These are phyloP conservation scores for Trichacis sp. DNA, from an alignment of 2,888 invertebrate species.

Conservation along the genomic window DNA sequence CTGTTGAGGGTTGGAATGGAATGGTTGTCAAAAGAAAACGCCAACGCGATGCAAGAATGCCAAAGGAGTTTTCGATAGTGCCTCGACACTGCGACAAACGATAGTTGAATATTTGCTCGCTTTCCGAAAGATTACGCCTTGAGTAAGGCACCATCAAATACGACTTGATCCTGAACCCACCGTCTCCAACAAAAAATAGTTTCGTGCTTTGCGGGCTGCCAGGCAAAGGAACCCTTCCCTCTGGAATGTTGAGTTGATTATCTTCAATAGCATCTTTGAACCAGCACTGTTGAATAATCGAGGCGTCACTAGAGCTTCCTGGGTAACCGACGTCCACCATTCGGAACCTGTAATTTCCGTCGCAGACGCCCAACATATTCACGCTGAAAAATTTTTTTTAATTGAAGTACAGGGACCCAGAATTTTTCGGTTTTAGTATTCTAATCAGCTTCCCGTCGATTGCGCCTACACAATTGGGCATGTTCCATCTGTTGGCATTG, in stretches of 20 bases:
- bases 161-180: conserved; percentile 34
- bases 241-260: conserved; percentile 27
- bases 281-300: conserved; percentile 21
- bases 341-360: conserved; percentile 32
- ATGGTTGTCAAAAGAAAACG: too few species aligned
- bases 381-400: conserved; percentile 44
- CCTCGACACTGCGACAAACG: conserved; percentile 36
- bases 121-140: conserved; percentile 26
- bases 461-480: conserved; percentile 40
- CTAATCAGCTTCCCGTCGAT: conserved; percentile 32
- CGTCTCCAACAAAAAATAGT: conserved; percentile 37
- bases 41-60: conserved; percentile 39
- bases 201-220: conserved; percentile 14
- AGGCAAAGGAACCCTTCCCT: conserved; percentile 16
- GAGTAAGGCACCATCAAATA: conserved; percentile 41
- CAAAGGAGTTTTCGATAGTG: conserved; percentile 43
- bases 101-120: conserved; percentile 39
- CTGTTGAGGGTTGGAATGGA: too few species aligned
- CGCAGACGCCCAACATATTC: conserved; percentile 36
- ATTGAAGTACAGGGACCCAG: conserved; percentile 39
- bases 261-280: conserved; percentile 24
- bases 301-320: conserved; percentile 36
- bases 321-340: conserved; percentile 32
- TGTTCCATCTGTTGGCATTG: conserved; percentile 32
- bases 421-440: conserved; percentile 33